phyloP scores from a whole-genome alignment of 2,888 invertebrate genomes.

The Mesochorus sp. region DNA sequence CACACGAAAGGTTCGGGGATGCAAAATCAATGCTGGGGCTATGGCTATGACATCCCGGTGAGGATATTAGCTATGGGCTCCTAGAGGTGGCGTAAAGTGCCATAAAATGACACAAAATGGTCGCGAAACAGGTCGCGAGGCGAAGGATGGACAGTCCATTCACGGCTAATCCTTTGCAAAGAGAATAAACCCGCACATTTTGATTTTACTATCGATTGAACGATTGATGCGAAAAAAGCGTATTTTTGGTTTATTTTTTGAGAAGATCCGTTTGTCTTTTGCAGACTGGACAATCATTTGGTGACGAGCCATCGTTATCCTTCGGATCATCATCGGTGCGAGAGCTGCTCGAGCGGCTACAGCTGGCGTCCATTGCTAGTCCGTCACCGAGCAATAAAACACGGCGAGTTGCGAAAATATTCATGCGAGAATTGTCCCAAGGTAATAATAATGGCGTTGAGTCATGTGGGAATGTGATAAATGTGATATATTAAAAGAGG shows the following conservation, averaged over 20 bases:
- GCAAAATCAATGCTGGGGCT: conserved; percentile 78
- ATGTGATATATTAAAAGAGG: conserved; percentile 36
- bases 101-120: conserved; percentile 31
- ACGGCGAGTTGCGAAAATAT: conserved; percentile 93
- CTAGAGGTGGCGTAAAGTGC: no score
- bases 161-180: no score
- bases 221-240: conserved; percentile 20
- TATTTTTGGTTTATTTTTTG: no score
- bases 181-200: no score
- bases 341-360: conserved; percentile 92
- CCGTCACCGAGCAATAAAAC: conserved; percentile 91
- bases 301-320: conserved; percentile 90
- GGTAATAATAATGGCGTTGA: conserved; percentile 85
- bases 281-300: conserved; percentile 92
- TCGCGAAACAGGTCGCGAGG: no score
- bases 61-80: conserved; percentile 66
- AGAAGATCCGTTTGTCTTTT: no score
- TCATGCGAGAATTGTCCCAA: conserved; percentile 96
- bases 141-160: no score
- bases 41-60: conserved; percentile 74
- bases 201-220: no score
- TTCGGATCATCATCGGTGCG: conserved; percentile 91
- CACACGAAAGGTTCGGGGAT: conserved; percentile 74
- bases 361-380: conserved; percentile 91
- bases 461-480: neutral